A percentile compares a stretch with the other conserved stretches of the same genome.
Conservation (phyloP, 2,797 vertebrate species). For the Anguilla obscura region DNA sequence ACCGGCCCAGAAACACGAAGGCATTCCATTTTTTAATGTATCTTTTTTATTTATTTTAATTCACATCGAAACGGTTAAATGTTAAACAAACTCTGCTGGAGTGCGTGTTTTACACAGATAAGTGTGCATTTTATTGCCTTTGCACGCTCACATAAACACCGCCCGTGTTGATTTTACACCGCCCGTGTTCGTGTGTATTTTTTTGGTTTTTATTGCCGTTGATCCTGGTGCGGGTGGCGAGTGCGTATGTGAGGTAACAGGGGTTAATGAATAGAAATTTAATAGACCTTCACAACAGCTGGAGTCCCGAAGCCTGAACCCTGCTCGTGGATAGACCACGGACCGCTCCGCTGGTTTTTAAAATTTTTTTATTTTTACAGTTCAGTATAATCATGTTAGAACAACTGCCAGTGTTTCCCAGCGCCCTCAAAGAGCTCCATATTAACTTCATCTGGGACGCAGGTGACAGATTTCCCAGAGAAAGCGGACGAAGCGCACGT, state of each 20-base stretch:
- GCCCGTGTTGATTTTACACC: background rate
- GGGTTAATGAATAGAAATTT: background rate
- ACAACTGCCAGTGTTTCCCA: background rate
- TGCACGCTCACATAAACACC: background rate
- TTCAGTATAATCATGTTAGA: background rate
- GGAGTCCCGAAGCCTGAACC: background rate
- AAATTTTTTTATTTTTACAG: background rate
- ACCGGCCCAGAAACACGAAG: background rate
- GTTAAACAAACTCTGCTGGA: background rate
- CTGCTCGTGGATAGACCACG: background rate
- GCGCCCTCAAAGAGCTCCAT: constrained; percentile 5
- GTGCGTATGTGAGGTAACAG: background rate
- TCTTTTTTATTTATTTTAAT: background rate
- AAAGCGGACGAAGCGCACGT: constrained; percentile 19
- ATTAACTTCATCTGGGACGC: background rate
- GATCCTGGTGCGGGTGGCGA: background rate
- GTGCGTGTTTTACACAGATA: background rate
- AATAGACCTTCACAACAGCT: background rate
- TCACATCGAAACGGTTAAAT: background rate
- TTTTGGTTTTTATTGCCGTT: background rate
- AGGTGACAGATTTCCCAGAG: background rate
- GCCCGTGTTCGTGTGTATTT: background rate
- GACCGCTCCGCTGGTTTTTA: background rate
- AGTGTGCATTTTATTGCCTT: background rate
- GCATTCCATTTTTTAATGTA: background rate